A percentile compares a stretch with the other conserved stretches of the same genome.
Conservation (phyloP, 2,113 vertebrate species). For the Laticauda colubrina region DNA sequence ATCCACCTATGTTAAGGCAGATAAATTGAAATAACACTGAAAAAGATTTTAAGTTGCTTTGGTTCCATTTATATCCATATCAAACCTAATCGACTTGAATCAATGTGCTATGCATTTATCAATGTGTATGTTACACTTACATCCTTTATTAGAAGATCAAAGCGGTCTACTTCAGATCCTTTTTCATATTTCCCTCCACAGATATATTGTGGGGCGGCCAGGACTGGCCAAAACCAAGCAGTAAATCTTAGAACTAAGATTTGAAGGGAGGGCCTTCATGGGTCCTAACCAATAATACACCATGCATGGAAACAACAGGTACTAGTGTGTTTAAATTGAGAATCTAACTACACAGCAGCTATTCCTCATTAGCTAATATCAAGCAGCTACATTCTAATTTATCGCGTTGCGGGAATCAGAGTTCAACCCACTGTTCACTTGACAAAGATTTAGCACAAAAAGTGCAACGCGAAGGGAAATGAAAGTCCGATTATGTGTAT, state of each 20-base stretch:
- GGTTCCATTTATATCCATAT: not conserved
- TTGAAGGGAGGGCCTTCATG: not conserved
- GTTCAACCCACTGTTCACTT: not conserved
- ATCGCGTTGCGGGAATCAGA: not conserved
- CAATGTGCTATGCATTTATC: not conserved
- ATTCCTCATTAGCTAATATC: not conserved
- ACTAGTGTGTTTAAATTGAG: not conserved
- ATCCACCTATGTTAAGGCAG: not conserved
- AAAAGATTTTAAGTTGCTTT: not conserved
- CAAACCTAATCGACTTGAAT: not conserved
- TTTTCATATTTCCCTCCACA: not conserved
- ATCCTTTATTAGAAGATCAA: not conserved
- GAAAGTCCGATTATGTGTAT: not conserved
- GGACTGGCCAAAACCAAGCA: not conserved
- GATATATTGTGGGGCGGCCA: not conserved
- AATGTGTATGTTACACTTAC: not conserved
- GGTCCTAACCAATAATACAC: not conserved
- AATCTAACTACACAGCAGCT: not conserved
- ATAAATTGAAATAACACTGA: not conserved
- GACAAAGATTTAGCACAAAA: not conserved
- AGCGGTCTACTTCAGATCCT: not conserved
- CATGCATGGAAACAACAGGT: not conserved
- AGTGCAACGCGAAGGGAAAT: not conserved
- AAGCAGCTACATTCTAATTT: not conserved
- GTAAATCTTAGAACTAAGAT: not conserved